A percentile compares a stretch with the other conserved stretches of the same genome.
These are phyloP conservation scores for Euura saliciscinereae DNA, from an alignment of 1,140 invertebrate genomes.

Conservation along the genomic window DNA sequence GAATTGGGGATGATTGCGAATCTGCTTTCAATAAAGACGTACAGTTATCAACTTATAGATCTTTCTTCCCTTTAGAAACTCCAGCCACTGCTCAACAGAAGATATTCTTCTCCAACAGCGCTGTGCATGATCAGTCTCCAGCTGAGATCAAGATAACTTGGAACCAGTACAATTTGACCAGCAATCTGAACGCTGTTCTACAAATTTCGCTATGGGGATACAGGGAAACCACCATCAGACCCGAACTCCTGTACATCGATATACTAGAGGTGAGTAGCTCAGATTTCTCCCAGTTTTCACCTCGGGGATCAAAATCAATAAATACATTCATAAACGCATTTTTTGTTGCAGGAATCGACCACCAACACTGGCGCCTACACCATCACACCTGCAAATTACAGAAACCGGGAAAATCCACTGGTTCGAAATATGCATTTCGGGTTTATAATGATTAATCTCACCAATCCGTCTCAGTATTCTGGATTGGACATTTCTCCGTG, in stretches of 20 bases:
- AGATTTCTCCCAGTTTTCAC: background rate
- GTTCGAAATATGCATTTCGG: constrained; percentile 82
- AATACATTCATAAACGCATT: background rate
- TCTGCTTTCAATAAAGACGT: too few species aligned
- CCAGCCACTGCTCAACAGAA: constrained; percentile 83
- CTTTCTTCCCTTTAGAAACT: constrained; percentile 68
- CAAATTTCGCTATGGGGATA: constrained; percentile 88
- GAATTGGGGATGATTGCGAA: constrained; percentile 31
- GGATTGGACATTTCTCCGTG: constrained; percentile 79
- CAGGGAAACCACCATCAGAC: constrained; percentile 78
- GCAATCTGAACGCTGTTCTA: constrained; percentile 74
- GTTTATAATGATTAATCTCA: constrained; percentile 89
- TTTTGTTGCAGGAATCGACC: constrained; percentile 62
- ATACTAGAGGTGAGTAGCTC: constrained; percentile 53
- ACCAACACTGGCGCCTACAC: constrained; percentile 71
- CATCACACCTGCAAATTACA: constrained; percentile 72
- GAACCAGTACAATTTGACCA: constrained; percentile 85
- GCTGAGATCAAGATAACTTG: constrained; percentile 78
- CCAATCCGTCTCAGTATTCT: constrained; percentile 74
- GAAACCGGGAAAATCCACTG: constrained; percentile 70
- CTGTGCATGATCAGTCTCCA: constrained; percentile 75
- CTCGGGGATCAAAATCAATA: background rate
- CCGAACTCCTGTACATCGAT: constrained; percentile 69
- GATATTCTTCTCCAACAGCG: constrained; percentile 79
- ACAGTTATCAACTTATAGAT: too few species aligned